phyloP scores from a whole-genome alignment of 2,888 invertebrate species.

The Lasius platythorax region DNA sequence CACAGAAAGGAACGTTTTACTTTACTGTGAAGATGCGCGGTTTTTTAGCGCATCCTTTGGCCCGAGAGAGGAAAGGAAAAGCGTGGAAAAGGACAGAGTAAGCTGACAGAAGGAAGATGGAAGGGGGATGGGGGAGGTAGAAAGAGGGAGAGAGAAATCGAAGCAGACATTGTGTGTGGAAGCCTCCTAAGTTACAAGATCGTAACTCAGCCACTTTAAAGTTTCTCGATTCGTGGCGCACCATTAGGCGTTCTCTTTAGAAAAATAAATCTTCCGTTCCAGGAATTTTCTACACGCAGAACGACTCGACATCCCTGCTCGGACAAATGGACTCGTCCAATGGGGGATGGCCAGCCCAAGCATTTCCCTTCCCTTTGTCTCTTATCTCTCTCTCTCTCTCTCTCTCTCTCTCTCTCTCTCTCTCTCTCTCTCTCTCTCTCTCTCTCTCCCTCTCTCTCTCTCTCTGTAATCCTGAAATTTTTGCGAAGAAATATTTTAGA shows the following conservation, averaged over 20 bases:
- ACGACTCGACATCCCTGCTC: slow-evolving; percentile 71
- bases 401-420: too few species aligned
- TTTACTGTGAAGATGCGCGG: slow-evolving; percentile 24
- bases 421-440: too few species aligned
- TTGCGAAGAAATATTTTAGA: background rate
- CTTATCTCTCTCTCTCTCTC: too few species aligned
- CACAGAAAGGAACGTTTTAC: background rate
- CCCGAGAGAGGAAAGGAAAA: slow-evolving; percentile 28
- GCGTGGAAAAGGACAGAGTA: background rate
- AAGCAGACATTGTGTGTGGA: slow-evolving; percentile 74
- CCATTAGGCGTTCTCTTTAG: slow-evolving; percentile 83
- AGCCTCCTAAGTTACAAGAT: slow-evolving; percentile 80
- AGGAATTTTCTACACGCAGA: slow-evolving; percentile 74
- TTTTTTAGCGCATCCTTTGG: slow-evolving; percentile 44
- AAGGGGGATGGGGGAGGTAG: background rate
- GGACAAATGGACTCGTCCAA: slow-evolving; percentile 75
- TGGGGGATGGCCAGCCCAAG: slow-evolving; percentile 65
- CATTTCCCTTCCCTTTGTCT: background rate
- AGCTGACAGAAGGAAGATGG: slow-evolving; percentile 7
- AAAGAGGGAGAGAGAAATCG: slow-evolving; percentile 63
- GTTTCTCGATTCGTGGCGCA: slow-evolving; percentile 80
- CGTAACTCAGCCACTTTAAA: slow-evolving; percentile 83
- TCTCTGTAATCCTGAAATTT: background rate
- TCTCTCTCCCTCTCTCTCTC: too few species aligned
- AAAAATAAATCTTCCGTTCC: slow-evolving; percentile 85